These are phyloP conservation scores for Gavia stellata DNA, from an alignment of 2,113 vertebrate genomes.

Conservation along the genomic window DNA sequence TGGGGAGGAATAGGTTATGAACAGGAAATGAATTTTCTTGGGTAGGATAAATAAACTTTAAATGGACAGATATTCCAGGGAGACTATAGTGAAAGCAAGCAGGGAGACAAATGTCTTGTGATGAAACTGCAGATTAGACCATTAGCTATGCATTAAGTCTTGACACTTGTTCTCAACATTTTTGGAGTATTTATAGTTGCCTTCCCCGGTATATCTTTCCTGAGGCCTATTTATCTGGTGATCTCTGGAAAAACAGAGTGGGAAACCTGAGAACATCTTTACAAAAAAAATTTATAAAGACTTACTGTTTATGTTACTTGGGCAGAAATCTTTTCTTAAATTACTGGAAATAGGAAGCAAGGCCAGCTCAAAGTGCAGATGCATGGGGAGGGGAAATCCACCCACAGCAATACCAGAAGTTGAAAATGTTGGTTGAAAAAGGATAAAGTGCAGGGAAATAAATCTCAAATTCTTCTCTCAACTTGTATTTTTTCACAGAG, in stretches of 20 bases:
- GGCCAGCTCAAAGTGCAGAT: not conserved
- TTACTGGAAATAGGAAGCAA: not conserved
- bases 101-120: not conserved
- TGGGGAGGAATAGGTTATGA: not conserved
- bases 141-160: not conserved
- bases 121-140: not conserved
- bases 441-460: not conserved
- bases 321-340: not conserved
- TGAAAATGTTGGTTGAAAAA: not conserved
- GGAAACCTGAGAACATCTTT: not conserved
- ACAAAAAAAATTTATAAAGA: not conserved
- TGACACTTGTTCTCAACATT: not conserved
- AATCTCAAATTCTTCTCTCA: not conserved
- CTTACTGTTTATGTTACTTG: not conserved
- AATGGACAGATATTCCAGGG: not conserved
- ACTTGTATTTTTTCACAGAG: not conserved
- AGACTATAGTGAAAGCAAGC: not conserved
- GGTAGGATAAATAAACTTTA: not conserved
- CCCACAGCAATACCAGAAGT: not conserved
- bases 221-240: not conserved
- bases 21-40: not conserved
- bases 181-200: not conserved
- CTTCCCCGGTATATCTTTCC: not conserved
- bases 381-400: not conserved
- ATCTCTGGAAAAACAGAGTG: not conserved